Evolutionary conservation across 2,113 vertebrate genomes (phyloP).

Genomic region (Gopherus evgoodei): DNA sequence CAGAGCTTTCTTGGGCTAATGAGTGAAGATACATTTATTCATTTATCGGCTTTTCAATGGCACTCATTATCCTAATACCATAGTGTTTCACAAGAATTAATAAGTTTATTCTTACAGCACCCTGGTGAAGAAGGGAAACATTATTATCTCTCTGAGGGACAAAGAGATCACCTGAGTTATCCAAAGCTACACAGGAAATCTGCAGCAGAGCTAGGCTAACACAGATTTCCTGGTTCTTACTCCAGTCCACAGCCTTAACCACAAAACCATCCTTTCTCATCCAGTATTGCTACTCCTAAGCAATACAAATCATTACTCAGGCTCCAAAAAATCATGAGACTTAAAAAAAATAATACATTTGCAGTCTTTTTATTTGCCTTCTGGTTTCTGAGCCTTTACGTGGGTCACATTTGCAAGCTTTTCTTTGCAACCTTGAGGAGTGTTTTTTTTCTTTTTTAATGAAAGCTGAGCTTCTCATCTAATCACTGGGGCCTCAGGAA

Average conservation of each 20-base stretch:
- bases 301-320: neutral
- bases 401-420: neutral
- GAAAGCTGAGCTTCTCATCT: neutral
- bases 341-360: neutral
- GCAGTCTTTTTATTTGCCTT: neutral
- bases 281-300: neutral
- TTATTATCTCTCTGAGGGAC: constrained; percentile 5
- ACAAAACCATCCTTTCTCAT: neutral
- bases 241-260: neutral
- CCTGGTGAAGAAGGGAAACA: constrained; percentile 4
- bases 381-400: constrained; percentile 1
- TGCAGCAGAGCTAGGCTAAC: neutral
- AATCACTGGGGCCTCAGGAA: neutral
- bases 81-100: constrained; percentile 27
- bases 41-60: neutral
- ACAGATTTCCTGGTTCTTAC: neutral
- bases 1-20: constrained; percentile 62
- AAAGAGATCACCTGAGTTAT: constrained; percentile 29
- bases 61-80: constrained; percentile 45
- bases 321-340: neutral
- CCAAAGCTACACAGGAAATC: neutral
- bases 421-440: neutral
- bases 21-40: constrained; percentile 63
- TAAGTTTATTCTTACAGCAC: neutral
- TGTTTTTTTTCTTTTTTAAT: neutral